Evolutionary conservation across 1,140 invertebrate species (phyloP).

Genomic region (Anadara kagoshimensis): DNA sequence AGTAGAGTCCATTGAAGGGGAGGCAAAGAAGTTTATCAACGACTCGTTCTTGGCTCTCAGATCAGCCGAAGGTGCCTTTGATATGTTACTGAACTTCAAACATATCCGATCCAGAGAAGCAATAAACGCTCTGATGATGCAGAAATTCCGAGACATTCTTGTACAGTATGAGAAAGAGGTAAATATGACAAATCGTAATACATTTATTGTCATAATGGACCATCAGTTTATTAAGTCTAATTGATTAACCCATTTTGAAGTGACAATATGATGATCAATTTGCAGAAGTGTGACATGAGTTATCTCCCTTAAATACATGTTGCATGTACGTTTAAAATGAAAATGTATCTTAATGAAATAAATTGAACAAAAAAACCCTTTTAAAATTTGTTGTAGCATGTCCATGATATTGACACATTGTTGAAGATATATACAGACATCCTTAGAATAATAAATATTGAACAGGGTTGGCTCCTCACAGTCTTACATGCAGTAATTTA

Average conservation of each 20-base stretch:
- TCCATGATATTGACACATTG: no score
- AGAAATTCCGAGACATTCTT: constrained; percentile 90
- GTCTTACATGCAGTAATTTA: no score
- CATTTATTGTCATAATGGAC: not conserved
- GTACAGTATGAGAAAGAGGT: constrained; percentile 89
- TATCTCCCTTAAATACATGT: no score
- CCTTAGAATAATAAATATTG: no score
- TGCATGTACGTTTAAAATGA: no score
- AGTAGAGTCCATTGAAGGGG: constrained; percentile 84
- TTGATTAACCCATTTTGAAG: constrained; percentile 10
- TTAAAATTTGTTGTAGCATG: no score
- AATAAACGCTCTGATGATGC: constrained; percentile 83
- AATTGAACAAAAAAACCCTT: no score
- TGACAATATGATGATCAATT: no score
- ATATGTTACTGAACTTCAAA: constrained; percentile 87
- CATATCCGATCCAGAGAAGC: constrained; percentile 83
- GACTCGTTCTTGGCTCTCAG: constrained; percentile 87
- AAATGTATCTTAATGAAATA: no score
- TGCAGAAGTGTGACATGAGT: not conserved
- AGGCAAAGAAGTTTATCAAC: constrained; percentile 89
- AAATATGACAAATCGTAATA: constrained; percentile 42
- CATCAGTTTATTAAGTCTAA: not conserved
- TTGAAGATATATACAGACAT: no score
- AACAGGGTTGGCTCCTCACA: no score
- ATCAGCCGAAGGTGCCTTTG: constrained; percentile 86